These are phyloP conservation scores for Deroplatys truncata DNA, from an alignment of 2,888 invertebrate species.

Conservation along the genomic window DNA sequence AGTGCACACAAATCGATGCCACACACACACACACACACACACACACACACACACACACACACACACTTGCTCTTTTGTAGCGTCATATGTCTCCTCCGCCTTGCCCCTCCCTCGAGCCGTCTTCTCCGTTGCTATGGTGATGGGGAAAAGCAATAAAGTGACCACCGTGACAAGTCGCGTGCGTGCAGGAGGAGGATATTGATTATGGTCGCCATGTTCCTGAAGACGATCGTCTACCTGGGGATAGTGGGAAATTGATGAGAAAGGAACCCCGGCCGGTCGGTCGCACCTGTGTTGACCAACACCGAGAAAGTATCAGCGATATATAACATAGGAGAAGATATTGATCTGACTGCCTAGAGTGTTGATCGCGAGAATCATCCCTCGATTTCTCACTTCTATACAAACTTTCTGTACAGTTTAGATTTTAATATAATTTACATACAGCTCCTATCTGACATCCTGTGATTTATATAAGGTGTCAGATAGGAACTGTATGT, in stretches of 20 bases:
- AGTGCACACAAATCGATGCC: not conserved
- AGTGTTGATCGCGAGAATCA: too few relatives aligned
- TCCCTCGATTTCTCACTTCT: too few relatives aligned
- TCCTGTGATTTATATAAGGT: too few relatives aligned
- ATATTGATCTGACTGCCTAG: too few relatives aligned
- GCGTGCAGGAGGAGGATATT: conserved; percentile 14
- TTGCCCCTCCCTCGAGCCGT: not conserved
- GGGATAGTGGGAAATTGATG: not conserved
- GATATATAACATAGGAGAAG: too few relatives aligned
- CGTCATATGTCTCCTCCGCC: not conserved
- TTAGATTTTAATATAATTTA: too few relatives aligned
- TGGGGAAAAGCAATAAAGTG: conserved; percentile 31
- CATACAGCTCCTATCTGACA: too few relatives aligned
- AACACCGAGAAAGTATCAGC: too few relatives aligned
- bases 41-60: not conserved
- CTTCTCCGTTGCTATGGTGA: conserved; percentile 27
- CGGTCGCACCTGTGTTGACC: too few relatives aligned
- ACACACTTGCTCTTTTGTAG: not conserved
- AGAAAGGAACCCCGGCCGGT: not conserved
- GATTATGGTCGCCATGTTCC: conserved; percentile 18
- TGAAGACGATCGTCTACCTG: not conserved
- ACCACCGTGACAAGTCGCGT: conserved; percentile 30
- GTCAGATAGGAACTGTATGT: too few relatives aligned
- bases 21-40: too few relatives aligned
- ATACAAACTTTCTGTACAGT: too few relatives aligned